Conservation (phyloP, 1,140 invertebrate species). For the Euborellia annulipes region DNA sequence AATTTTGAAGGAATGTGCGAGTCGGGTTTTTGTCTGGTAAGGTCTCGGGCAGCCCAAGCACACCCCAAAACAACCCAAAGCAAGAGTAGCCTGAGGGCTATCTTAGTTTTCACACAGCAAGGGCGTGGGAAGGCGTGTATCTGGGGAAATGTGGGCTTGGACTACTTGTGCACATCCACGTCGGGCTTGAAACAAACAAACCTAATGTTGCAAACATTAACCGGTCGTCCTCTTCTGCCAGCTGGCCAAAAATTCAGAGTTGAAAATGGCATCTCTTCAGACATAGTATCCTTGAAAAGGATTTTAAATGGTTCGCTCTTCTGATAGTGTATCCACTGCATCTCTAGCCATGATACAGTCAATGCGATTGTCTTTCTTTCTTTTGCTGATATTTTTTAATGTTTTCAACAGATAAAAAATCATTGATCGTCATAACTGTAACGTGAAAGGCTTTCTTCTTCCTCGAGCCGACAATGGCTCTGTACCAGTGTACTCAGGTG, state of each 20-base stretch:
- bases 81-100: too few relatives aligned
- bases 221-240: conserved; percentile 7
- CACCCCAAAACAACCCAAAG: too few relatives aligned
- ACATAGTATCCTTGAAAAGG: conserved; percentile 9
- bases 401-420: conserved; percentile 8
- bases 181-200: too few relatives aligned
- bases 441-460: conserved; percentile 10
- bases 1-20: too few relatives aligned
- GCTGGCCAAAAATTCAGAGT: conserved; percentile 9
- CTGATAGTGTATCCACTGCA: conserved; percentile 11
- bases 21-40: too few relatives aligned
- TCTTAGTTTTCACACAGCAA: too few relatives aligned
- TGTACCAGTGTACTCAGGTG: conserved; percentile 7
- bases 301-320: conserved; percentile 10
- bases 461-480: conserved; percentile 6
- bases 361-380: conserved; percentile 3
- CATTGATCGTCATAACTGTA: conserved; percentile 4
- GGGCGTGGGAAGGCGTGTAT: too few relatives aligned
- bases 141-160: too few relatives aligned
- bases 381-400: conserved; percentile 9
- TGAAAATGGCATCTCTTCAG: conserved; percentile 9
- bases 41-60: too few relatives aligned
- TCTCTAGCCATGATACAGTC: conserved; percentile 10
- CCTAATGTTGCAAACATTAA: conserved; percentile 11
- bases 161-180: too few relatives aligned